Base-by-base conservation (phyloP, 92 coral and sea anemone genomes). In the Plumapathes pennacea region DNA sequence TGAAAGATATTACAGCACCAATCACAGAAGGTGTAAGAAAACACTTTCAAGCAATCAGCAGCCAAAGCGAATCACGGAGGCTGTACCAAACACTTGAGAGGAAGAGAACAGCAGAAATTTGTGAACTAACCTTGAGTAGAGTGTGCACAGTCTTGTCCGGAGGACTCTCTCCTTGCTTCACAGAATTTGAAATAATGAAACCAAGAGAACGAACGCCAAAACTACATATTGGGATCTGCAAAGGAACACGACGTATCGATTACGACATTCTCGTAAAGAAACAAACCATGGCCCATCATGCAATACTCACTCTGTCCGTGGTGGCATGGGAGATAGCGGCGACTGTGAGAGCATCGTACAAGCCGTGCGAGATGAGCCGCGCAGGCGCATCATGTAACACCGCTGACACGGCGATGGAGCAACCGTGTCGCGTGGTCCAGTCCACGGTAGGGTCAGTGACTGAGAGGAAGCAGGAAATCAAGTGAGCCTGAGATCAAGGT, bases 391-490 rank as follows among this genome's bases (percentile, higher is more conserved):
- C 97, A 59, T 87, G 95, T 63, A 91, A 87, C 24, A 91, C 90
- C 84, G 97, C 97, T 58, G 91, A 79, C 76, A 91, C 61, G 27
- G 97, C 89, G 29, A 88, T 75, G 7, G 96, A 89, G 73, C 79
- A 68, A 66, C 97, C 97, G 82, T 91, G 97, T 71, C 97, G 87
- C 60, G 87, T 75, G 3, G 96, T 87, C 97, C 97, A 91, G 50
- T 91, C 97, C 25, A 87, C 85, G 3, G 97, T 87, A 14, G 97
- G 89, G 68, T 91, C 97, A 37, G 74, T 87, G 1, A 83, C 97
- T 91, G 12, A 50, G 20, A 47, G 29, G 0, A 22, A 13, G n/a
- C n/a, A 46, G 3, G 15, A 3, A 5, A 23, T n/a, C 0, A 17
- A 25, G 25, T 15, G 28, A 10, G 20, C 13, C 12, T 27, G 10